Evolutionary conservation across 2,113 vertebrate species (phyloP), one percentile per base, ranked within the genome.

Genomic region (Climacteris rufus): DNA sequence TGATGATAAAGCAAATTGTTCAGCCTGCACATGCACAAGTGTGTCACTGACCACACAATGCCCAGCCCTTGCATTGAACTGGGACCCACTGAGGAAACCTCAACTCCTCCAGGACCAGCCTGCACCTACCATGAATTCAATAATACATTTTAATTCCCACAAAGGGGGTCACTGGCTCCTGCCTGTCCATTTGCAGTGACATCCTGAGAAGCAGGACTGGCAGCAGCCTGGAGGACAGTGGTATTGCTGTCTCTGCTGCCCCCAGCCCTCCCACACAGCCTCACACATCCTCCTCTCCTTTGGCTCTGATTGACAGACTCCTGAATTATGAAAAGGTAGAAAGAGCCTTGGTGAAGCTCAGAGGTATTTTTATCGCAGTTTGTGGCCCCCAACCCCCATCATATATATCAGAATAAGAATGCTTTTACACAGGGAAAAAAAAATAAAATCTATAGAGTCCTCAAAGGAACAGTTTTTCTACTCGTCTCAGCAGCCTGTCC

Each of bases 291-390:
- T 72, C 59, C 81, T 85, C 75, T 81, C 40, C 14, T 50, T 37
- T 30, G 69, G 72, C 40, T 31, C 50, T 94, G 95, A 97, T 27
- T 92, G 96, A 96, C 71, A 57, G 82, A 52, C 91, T 97, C 87
- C 80, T 96, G 89, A 96, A 96, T 96, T 96, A 97, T 96, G 92
- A 94, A 97, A 94, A 91, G 90, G 83, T 35, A 78, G 28, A 95
- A 82, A 75, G 90, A 96, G 95, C 96, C 47, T 80, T 69, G 50
- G 74, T 80, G 83, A 87, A 93, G 87, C 95, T 88, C 88, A 91
- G 81, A 89, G 88, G 53, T 90, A 94, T 95, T 95, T 95, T 86
- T 92, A 89, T 74, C 25, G 0, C 79, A 45, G 60, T 25, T 59
- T 76, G 44, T 50, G 63, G 28, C 23, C 90, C 65, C 42, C 35